phyloP scores from a whole-genome alignment of 2,888 invertebrate genomes.

The Eupithecia subumbrata region DNA sequence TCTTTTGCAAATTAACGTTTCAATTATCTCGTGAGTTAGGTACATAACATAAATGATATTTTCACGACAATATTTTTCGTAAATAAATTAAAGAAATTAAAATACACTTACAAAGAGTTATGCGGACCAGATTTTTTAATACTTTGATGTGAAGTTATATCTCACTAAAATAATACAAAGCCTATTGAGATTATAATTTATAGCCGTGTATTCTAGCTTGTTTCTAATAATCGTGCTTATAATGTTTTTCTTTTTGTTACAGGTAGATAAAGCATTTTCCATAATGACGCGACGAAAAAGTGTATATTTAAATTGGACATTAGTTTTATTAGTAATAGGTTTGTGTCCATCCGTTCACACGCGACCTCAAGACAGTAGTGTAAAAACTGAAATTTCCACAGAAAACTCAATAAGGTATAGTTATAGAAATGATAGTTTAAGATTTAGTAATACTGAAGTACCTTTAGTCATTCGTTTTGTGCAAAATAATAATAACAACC shows the following conservation, averaged over 20 bases:
- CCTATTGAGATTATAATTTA: not conserved
- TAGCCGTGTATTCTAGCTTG: not conserved
- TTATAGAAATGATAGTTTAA: constrained; percentile 55
- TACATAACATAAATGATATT: not conserved
- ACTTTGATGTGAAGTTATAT: not conserved
- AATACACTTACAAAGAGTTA: not conserved
- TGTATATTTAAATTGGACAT: constrained; percentile 74
- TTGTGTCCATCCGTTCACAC: constrained; percentile 66
- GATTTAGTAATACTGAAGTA: constrained; percentile 46
- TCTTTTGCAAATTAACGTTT: not conserved
- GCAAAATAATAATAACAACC: constrained; percentile 43
- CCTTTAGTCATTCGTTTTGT: constrained; percentile 55
- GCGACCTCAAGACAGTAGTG: constrained; percentile 71
- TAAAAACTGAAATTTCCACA: constrained; percentile 61
- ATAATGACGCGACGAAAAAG: constrained; percentile 76
- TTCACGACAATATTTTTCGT: not conserved
- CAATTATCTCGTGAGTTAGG: not conserved
- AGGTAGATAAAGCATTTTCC: constrained; percentile 65
- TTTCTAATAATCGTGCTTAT: not conserved
- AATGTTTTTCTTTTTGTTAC: constrained; percentile 52
- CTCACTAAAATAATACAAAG: not conserved
- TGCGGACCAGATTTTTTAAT: not conserved
- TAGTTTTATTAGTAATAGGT: constrained; percentile 73
- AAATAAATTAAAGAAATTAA: too few relatives aligned
- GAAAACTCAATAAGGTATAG: constrained; percentile 74